Base-by-base conservation (phyloP, 2,113 vertebrate species). In the Trochalopteron elliotii region DNA sequence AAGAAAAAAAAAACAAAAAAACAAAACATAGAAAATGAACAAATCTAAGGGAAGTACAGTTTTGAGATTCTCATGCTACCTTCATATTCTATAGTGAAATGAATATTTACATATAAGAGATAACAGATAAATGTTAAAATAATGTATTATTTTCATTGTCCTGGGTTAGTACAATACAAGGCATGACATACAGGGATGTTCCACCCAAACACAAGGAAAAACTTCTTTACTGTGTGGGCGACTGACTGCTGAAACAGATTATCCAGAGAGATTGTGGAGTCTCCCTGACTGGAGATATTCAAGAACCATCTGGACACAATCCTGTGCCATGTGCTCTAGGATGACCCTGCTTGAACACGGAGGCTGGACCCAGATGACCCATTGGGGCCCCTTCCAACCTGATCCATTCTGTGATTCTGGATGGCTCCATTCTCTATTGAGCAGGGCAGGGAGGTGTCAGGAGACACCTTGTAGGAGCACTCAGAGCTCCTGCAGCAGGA, bases 371-470 rank as follows among this genome's bases (percentile, higher is more conserved):
- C 16, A 60, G 10, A 24, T 14, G 15, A n/a, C 2, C 16, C 44
- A 7, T 10, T 59, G 33, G 11, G 33, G 5, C 28, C 8, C 15
- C 5, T 52, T 5, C 21, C 27, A 24, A 10, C n/a, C 5, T 42
- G 35, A 63, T 4, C 21, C 30, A 2, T 3, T 40, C 49, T 31
- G 24, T 71, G 13, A 3, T 40, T 55, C 30, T 47, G 40, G 20
- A n/a, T 42, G 59, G 3, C n/a, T 72, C 16, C 24, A 44, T 52
- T 57, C 27, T 35, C 15, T 64, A 0, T 12, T 10, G 33, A 30
- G 23, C 3, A 24, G 17, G 16, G 0, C 1, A 1, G 4, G 35
- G 13, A 7, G 4, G 5, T 56, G 7, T 24, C 61, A 39, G 45
- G 33, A 60, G 75, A 47, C 15, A 69, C 16, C 15, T 33, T 11